Evolutionary conservation across 2,113 vertebrate species (phyloP).

Genomic region (Girardinichthys multiradiatus): DNA sequence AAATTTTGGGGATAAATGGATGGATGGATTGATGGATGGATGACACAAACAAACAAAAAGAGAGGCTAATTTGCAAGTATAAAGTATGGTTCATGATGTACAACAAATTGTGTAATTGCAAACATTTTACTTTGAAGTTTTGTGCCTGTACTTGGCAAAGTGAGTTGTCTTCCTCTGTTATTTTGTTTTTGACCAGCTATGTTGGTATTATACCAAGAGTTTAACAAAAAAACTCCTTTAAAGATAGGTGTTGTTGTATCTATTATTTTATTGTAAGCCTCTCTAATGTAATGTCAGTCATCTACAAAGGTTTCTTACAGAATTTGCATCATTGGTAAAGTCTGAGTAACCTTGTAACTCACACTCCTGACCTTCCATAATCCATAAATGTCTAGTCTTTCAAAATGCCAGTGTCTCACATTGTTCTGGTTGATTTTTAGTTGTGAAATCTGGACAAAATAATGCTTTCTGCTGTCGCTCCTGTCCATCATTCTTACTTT

Average conservation of each 20-base stretch:
- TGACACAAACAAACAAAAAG: not conserved
- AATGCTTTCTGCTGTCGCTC: constrained; percentile 46
- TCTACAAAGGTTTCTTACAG: not conserved
- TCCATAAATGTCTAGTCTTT: constrained; percentile 2
- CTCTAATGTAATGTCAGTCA: not conserved
- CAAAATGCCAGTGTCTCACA: not conserved
- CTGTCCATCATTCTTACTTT: constrained; percentile 37
- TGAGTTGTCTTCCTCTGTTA: no score
- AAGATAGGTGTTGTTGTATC: not conserved
- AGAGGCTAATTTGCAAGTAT: not conserved
- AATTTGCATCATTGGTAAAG: not conserved
- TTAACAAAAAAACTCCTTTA: not conserved
- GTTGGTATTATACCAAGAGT: no score
- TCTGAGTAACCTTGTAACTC: constrained; percentile 4
- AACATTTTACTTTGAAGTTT: not conserved
- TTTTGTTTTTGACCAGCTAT: no score
- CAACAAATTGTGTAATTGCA: not conserved
- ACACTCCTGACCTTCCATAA: not conserved
- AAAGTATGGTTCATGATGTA: not conserved
- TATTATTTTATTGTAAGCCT: not conserved
- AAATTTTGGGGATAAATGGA: no score
- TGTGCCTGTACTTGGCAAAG: no score
- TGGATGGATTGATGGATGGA: no score
- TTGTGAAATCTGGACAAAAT: constrained; percentile 26
- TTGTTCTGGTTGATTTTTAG: not conserved